These are phyloP conservation scores for Lamprotornis superbus DNA, from an alignment of 2,113 vertebrate genomes.

Conservation along the genomic window DNA sequence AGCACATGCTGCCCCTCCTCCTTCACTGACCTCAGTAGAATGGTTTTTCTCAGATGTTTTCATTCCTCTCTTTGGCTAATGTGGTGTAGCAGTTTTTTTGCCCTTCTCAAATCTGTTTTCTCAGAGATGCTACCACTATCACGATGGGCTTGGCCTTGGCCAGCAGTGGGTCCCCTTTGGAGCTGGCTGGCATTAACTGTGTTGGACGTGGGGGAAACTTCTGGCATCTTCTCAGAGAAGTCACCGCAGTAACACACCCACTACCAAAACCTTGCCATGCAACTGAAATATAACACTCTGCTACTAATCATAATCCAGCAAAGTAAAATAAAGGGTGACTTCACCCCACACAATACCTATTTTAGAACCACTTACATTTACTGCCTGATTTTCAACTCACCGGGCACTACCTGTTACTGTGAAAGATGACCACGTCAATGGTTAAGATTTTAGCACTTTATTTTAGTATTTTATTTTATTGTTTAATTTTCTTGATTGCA, in stretches of 20 bases:
- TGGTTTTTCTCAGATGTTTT: not conserved
- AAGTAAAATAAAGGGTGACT: not conserved
- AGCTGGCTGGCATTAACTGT: not conserved
- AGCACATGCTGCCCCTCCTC: not conserved
- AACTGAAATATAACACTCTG: not conserved
- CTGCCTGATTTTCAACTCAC: not conserved
- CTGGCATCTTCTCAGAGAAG: not conserved
- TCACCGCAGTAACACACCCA: rapidly evolving
- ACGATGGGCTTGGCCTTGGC: not conserved
- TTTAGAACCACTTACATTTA: not conserved
- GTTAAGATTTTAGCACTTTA: not conserved
- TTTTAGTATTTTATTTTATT: not conserved
- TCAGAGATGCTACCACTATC: not conserved
- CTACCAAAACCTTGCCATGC: not conserved
- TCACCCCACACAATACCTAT: not conserved
- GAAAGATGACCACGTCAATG: not conserved
- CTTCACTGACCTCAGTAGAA: not conserved
- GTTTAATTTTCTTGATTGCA: not conserved
- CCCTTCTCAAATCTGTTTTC: not conserved
- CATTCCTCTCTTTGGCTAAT: not conserved
- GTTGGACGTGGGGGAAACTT: not conserved
- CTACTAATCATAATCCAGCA: not conserved
- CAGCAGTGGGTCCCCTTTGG: no score
- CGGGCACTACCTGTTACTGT: not conserved
- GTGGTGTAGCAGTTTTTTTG: rapidly evolving